A percentile compares a stretch with the other conserved stretches of the same genome.
These are phyloP conservation scores for Calameuta pallipes DNA, from an alignment of 2,888 invertebrate genomes.

Conservation along the genomic window DNA sequence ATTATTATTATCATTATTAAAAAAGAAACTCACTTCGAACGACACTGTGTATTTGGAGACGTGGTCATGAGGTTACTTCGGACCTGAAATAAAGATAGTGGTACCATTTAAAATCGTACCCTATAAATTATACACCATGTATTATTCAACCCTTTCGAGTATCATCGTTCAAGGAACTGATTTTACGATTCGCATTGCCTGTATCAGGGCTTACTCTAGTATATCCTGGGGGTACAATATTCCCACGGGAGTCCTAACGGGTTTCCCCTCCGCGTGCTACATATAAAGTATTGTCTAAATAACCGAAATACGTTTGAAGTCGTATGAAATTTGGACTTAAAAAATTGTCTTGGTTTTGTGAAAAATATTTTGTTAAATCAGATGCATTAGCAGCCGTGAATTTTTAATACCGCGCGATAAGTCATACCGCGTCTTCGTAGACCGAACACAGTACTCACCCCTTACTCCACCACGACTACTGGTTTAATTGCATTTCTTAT, in stretches of 20 bases:
- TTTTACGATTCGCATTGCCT: neutral
- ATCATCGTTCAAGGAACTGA: neutral
- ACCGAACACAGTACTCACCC: neutral
- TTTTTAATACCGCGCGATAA: neutral
- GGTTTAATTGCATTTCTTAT: constrained; percentile 18
- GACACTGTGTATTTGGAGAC: constrained; percentile 31
- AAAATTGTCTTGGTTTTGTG: neutral
- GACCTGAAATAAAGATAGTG: constrained; percentile 36
- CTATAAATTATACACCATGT: neutral
- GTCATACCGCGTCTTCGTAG: neutral
- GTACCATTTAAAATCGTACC: neutral
- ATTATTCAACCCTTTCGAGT: neutral
- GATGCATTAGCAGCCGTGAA: neutral
- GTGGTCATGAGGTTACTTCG: constrained; percentile 37
- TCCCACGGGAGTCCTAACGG: neutral
- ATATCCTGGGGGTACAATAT: neutral
- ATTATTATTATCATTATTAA: neutral
- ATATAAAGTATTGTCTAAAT: neutral
- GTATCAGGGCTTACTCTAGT: neutral
- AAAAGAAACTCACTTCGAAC: constrained; percentile 38
- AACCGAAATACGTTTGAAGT: neutral
- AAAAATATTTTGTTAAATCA: neutral
- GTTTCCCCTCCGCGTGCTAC: neutral
- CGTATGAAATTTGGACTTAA: neutral
- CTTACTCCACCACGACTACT: neutral